Evolutionary conservation across 2,113 vertebrate genomes (phyloP).

Genomic region (Chloropsis cyanopogon): DNA sequence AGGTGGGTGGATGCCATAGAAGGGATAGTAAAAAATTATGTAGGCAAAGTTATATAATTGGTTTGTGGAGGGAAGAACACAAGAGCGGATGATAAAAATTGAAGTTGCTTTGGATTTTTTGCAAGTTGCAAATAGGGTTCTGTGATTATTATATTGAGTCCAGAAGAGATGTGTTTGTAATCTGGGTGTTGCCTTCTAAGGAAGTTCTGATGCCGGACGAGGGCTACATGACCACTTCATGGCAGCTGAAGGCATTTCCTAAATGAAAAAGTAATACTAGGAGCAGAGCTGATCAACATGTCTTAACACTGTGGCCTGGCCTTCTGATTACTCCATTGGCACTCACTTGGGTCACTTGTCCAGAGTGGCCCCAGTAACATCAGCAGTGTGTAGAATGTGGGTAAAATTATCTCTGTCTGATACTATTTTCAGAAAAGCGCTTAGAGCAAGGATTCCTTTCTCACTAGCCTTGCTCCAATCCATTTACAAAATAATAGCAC

Average conservation of each 20-base stretch:
- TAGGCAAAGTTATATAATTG: background rate
- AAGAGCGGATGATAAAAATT: background rate
- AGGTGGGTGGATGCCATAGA: background rate
- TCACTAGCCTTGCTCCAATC: background rate
- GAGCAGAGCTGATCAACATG: background rate
- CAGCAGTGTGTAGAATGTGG: background rate
- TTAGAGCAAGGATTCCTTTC: background rate
- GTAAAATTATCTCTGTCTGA: background rate
- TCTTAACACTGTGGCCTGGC: background rate
- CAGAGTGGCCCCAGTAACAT: background rate
- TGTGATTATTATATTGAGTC: background rate
- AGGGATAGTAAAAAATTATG: background rate
- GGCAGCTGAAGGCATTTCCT: background rate
- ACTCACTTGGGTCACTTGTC: background rate
- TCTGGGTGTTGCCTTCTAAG: background rate
- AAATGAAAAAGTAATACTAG: background rate
- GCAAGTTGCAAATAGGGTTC: background rate
- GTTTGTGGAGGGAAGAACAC: background rate
- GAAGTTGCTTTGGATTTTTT: background rate
- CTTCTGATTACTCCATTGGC: background rate
- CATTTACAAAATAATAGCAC: background rate
- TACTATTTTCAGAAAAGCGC: background rate
- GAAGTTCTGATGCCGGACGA: background rate
- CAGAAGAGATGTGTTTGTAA: background rate
- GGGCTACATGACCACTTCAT: background rate